Evolutionary conservation across 2,888 invertebrate species (phyloP).

Genomic region (Mayetiola destructor): DNA sequence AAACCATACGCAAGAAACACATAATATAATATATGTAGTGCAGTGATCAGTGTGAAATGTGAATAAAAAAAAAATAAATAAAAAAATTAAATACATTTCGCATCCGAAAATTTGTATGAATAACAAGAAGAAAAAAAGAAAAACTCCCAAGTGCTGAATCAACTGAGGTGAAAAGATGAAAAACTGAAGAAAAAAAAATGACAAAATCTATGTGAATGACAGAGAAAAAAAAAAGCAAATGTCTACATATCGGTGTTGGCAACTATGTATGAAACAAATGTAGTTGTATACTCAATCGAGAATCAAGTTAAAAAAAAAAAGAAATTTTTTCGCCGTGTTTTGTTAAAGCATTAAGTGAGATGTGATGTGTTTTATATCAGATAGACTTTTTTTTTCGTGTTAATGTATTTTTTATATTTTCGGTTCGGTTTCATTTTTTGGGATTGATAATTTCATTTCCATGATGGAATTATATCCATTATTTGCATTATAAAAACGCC

Average conservation of each 20-base stretch:
- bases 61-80: too few species aligned
- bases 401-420: slow-evolving; percentile 12
- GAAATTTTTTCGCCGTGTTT: slow-evolving; percentile 9
- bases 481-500: too few species aligned
- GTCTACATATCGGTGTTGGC: background rate
- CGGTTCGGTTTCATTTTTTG: slow-evolving; percentile 7
- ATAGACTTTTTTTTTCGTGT: slow-evolving; percentile 5
- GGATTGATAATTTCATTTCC: background rate
- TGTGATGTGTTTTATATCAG: slow-evolving; percentile 13
- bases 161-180: too few species aligned
- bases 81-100: too few species aligned
- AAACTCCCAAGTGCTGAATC: background rate
- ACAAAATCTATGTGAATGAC: background rate
- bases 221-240: background rate
- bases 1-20: too few species aligned
- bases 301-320: too few species aligned
- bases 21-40: too few species aligned
- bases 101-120: too few species aligned
- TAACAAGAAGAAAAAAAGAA: too few species aligned
- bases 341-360: slow-evolving; percentile 4
- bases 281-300: too few species aligned
- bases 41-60: too few species aligned
- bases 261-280: slow-evolving; percentile 7
- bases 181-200: background rate
- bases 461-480: too few species aligned